Evolutionary conservation across 1,140 invertebrate genomes (phyloP).

Genomic region (Portunus trituberculatus): DNA sequence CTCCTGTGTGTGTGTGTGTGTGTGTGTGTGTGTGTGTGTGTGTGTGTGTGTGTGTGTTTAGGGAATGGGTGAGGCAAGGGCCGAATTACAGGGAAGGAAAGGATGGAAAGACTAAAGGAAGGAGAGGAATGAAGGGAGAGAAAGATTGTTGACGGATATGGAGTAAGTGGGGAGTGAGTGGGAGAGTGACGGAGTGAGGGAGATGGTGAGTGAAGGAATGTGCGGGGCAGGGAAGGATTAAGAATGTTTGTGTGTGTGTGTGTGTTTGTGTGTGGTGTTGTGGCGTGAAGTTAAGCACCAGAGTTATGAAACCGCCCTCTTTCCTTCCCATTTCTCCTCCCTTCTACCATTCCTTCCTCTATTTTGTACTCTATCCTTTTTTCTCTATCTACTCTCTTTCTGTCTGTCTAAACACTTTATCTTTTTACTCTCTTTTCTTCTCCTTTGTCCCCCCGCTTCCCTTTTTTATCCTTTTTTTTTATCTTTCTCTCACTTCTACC

Average conservation of each 20-base stretch:
- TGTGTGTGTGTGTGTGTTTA: neutral
- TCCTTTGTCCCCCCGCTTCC: neutral
- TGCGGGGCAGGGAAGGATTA: neutral
- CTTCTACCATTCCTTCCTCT: neutral
- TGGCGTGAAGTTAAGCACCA: neutral
- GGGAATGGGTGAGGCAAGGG: neutral
- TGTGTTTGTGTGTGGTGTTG: no score
- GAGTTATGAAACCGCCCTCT: neutral
- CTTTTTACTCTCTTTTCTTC: no score
- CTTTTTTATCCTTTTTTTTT: neutral
- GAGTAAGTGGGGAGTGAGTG: neutral
- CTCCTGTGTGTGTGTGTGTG: neutral
- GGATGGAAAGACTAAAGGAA: neutral
- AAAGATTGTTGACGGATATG: neutral
- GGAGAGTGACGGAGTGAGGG: neutral
- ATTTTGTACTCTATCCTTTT: neutral
- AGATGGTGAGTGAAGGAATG: neutral
- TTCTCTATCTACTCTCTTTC: neutral
- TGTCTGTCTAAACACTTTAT: no score
- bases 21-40: neutral
- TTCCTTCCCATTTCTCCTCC: neutral
- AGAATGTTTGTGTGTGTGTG: no score
- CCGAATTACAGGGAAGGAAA: neutral
- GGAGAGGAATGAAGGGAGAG: neutral
- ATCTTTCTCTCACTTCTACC: neutral